phyloP scores from a whole-genome alignment of 2,113 vertebrate species.

The Lathamus discolor region DNA sequence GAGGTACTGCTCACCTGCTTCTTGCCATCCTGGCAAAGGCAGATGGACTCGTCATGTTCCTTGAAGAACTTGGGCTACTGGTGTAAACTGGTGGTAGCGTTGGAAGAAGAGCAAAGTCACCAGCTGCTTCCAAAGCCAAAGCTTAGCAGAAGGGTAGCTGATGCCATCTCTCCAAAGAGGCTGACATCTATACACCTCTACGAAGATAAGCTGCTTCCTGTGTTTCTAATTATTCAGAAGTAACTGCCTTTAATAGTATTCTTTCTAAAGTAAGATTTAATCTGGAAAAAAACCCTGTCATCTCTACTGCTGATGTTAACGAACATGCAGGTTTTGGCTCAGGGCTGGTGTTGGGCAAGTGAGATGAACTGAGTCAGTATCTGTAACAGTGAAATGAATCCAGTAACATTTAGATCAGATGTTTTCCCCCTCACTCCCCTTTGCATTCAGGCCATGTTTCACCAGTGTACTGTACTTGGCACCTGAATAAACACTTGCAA shows the following conservation, averaged over 20 bases:
- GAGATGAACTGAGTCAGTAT: conserved; percentile 59
- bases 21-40: neutral
- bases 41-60: neutral
- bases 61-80: neutral
- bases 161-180: neutral
- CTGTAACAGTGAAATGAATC: conserved; percentile 54
- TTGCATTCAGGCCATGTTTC: neutral
- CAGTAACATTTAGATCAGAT: conserved; percentile 39
- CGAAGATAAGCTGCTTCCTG: conserved; percentile 41
- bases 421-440: neutral
- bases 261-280: conserved; percentile 33
- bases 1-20: neutral
- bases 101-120: neutral
- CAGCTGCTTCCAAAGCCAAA: neutral
- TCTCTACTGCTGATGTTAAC: conserved; percentile 39
- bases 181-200: conserved; percentile 24
- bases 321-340: conserved; percentile 43
- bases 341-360: conserved; percentile 23
- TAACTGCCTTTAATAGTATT: conserved; percentile 26
- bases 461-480: conserved; percentile 58
- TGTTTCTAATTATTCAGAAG: conserved; percentile 59
- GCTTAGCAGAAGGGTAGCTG: neutral
- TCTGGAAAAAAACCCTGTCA: conserved; percentile 36
- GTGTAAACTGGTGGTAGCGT: neutral
- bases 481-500: conserved; percentile 75